Evolutionary conservation across 2,797 vertebrate species (phyloP).

Genomic region (Sorex maritimensis): DNA sequence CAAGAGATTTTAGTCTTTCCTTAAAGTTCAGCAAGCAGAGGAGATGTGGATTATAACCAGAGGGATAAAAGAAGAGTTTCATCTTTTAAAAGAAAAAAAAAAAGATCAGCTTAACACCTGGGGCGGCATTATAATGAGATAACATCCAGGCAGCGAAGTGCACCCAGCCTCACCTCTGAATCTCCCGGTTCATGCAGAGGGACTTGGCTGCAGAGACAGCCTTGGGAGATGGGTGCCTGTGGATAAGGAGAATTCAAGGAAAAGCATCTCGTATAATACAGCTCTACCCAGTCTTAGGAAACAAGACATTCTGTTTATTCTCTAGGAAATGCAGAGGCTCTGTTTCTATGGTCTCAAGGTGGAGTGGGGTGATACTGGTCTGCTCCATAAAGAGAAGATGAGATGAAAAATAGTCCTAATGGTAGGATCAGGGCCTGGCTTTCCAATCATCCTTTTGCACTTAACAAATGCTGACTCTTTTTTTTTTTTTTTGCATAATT

Average conservation of each 20-base stretch:
- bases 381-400: background rate
- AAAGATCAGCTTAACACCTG: constrained; percentile 49
- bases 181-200: background rate
- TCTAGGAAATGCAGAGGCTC: background rate
- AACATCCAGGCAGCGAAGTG: constrained; percentile 22
- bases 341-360: background rate
- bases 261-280: background rate
- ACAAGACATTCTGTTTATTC: background rate
- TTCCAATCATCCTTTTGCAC: too few species aligned
- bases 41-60: constrained; percentile 36
- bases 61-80: constrained; percentile 48
- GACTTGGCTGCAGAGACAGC: background rate
- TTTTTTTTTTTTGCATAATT: background rate
- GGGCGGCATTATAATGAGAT: constrained; percentile 59
- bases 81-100: constrained; percentile 13
- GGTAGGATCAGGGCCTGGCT: background rate
- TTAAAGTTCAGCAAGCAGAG: constrained; percentile 62
- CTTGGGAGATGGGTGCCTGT: background rate
- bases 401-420: background rate
- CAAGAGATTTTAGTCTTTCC: constrained; percentile 49
- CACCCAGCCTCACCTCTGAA: background rate
- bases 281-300: background rate
- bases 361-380: too few species aligned
- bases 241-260: background rate
- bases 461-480: background rate